Percentiles rank a stretch among this genome's conserved stretches.
These are phyloP conservation scores for Sternarchorhynchus goeldii DNA, from an alignment of 2,797 vertebrate genomes.

Conservation along the genomic window DNA sequence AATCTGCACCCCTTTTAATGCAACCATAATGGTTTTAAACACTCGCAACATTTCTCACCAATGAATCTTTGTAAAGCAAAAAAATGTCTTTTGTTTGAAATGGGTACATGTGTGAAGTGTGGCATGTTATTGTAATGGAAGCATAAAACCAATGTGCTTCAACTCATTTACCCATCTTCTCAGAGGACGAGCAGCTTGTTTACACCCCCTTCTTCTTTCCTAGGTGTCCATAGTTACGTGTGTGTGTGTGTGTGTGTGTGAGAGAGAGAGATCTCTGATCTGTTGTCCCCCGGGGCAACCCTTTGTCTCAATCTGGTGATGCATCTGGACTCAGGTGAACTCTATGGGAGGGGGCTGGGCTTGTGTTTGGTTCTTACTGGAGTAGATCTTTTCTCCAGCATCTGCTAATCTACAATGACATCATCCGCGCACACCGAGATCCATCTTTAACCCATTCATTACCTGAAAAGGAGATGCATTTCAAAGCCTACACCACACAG, in stretches of 20 bases:
- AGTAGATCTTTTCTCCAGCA: slow-evolving; percentile 33
- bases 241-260: background rate
- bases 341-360: slow-evolving; percentile 2
- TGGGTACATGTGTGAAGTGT: too few species aligned
- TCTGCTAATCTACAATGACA: slow-evolving; percentile 46
- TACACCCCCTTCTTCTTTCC: background rate
- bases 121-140: too few species aligned
- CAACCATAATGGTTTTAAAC: too few species aligned
- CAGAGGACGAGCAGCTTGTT: slow-evolving; percentile 11
- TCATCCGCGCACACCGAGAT: slow-evolving; percentile 44
- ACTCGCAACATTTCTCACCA: too few species aligned
- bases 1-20: too few species aligned
- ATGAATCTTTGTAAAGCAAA: too few species aligned
- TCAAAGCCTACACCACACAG: background rate
- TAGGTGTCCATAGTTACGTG: slow-evolving; percentile 46
- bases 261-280: background rate
- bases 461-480: background rate
- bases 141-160: background rate
- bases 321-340: slow-evolving; percentile 3
- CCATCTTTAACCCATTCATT: slow-evolving; percentile 20
- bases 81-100: too few species aligned
- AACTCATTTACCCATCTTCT: slow-evolving; percentile 23
- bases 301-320: slow-evolving; percentile 5
- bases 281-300: slow-evolving; percentile 20
- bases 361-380: background rate